A percentile compares a stretch with the other conserved stretches of the same genome.
Conservation (phyloP, 2,888 invertebrate genomes). For the Cryptus armator region DNA sequence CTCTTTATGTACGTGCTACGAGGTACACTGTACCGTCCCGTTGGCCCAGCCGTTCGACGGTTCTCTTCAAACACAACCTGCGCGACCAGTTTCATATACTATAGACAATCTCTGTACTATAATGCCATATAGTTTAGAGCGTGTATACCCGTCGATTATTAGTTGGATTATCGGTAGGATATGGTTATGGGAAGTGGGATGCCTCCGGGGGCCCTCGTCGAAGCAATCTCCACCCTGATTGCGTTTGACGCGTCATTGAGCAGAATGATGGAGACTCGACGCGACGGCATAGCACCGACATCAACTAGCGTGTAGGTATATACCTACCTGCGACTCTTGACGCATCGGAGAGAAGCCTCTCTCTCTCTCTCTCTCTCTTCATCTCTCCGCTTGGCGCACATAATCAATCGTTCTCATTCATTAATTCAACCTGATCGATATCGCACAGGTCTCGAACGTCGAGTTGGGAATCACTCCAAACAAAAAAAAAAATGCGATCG, state of each 20-base stretch:
- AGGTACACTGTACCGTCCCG: not conserved
- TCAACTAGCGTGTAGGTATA: not conserved
- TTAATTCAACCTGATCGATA: constrained; percentile 52
- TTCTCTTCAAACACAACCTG: not conserved
- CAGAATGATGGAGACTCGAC: constrained; percentile 79
- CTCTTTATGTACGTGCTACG: constrained; percentile 4
- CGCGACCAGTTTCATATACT: constrained; percentile 24
- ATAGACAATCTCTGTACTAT: not conserved
- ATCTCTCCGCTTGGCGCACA: not conserved
- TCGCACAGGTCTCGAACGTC: constrained; percentile 1
- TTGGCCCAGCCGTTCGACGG: not conserved
- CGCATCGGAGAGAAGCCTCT: constrained; percentile 9
- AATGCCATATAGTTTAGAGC: constrained; percentile 4
- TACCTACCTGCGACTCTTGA: constrained; percentile 34
- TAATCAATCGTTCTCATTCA: constrained; percentile 47
- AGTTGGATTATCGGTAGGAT: constrained; percentile 80
- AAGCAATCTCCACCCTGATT: constrained; percentile 81
- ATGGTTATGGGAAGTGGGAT: constrained; percentile 80
- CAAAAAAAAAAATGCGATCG: not conserved
- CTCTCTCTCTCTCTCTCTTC: not conserved
- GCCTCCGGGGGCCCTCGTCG: constrained; percentile 73
- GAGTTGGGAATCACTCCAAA: not conserved
- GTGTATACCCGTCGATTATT: constrained; percentile 73
- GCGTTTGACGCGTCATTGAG: constrained; percentile 82
- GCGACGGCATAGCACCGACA: constrained; percentile 36